Percentiles rank a stretch among this genome's conserved stretches.
Evolutionary conservation across 2,888 invertebrate genomes (phyloP).

Genomic region (Cheilosia soror): DNA sequence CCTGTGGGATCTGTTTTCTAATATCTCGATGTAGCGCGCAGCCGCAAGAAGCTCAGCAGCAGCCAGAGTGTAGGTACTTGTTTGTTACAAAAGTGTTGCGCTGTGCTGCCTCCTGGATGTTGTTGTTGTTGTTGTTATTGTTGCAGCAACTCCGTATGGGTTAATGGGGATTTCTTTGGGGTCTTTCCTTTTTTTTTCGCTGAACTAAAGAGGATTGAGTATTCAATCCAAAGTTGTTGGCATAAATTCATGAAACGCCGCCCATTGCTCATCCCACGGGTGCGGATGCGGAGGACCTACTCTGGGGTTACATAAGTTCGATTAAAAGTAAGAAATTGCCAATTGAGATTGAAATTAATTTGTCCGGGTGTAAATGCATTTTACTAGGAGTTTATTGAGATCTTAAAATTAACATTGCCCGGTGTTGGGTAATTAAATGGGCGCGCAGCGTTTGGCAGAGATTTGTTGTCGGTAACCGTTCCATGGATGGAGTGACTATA

Average conservation of each 20-base stretch:
- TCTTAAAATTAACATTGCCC: conserved; percentile 12
- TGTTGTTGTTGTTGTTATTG: conserved; percentile 43
- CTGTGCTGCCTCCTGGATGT: conserved; percentile 34
- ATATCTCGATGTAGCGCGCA: conserved; percentile 25
- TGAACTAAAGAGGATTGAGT: conserved; percentile 54
- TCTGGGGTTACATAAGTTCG: conserved; percentile 64
- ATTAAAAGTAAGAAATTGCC: conserved; percentile 54
- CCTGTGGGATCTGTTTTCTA: conserved; percentile 61
- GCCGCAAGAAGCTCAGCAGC: conserved; percentile 9
- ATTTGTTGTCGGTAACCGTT: too few relatives aligned
- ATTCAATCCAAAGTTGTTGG: conserved; percentile 72
- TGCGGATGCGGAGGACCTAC: conserved; percentile 32
- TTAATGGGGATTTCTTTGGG: conserved; percentile 61
- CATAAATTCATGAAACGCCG: conserved; percentile 70
- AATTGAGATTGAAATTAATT: conserved; percentile 58
- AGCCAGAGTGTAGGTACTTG: conserved; percentile 26
- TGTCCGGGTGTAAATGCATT: conserved; percentile 33
- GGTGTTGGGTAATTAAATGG: conserved; percentile 3
- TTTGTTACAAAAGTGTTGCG: conserved; percentile 59
- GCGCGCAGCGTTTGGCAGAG: too few relatives aligned
- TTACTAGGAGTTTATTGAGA: conserved; percentile 32
- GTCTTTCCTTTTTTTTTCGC: conserved; percentile 29
- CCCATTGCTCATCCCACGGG: conserved; percentile 66
- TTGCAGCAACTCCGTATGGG: conserved; percentile 13
- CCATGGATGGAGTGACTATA: too few relatives aligned